Evolutionary conservation across 1,140 invertebrate species (phyloP).

Genomic region (Hestina assimilis): DNA sequence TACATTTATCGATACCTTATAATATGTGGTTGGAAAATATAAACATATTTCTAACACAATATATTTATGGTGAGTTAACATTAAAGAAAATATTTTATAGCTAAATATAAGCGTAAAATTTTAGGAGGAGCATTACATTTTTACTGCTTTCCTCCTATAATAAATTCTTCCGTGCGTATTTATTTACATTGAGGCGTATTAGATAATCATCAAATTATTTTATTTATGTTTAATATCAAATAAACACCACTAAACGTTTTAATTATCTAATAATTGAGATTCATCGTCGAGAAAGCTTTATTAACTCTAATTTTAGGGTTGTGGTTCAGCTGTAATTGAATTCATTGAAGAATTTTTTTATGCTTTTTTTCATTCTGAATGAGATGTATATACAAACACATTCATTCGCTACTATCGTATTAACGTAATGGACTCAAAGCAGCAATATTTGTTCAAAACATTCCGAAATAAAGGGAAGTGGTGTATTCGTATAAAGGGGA

Average conservation of each 20-base stretch:
- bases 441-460: conserved; percentile 52
- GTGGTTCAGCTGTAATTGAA: neutral
- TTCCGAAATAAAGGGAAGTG: conserved; percentile 47
- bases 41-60: no score
- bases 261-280: neutral
- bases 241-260: no score
- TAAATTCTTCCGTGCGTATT: conserved; percentile 6
- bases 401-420: conserved; percentile 36
- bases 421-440: conserved; percentile 41
- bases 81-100: conserved; percentile 15
- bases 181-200: no score
- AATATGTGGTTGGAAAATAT: no score
- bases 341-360: conserved; percentile 8
- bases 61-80: neutral
- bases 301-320: neutral
- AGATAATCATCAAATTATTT: neutral
- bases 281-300: neutral
- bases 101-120: conserved; percentile 20
- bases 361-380: conserved; percentile 29
- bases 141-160: conserved; percentile 19
- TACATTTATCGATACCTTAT: no score
- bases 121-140: conserved; percentile 13
- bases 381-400: conserved; percentile 33
- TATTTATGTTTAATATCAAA: no score
- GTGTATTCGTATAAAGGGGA: conserved; percentile 36